phyloP scores from a whole-genome alignment of 2,113 vertebrate genomes.

The Ptilonorhynchus violaceus region DNA sequence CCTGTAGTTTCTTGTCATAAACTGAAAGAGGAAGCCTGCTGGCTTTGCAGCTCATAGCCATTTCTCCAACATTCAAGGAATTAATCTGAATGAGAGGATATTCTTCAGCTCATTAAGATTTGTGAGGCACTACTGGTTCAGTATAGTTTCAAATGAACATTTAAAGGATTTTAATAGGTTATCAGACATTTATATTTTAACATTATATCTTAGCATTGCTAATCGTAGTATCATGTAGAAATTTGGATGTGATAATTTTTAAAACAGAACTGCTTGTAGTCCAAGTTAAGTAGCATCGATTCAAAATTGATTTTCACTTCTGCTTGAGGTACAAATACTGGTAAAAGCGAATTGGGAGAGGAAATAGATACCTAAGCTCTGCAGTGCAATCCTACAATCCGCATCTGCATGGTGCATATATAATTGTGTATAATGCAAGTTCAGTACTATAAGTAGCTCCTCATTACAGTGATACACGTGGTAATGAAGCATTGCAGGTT shows the following conservation, averaged over 20 bases:
- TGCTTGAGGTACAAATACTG: neutral
- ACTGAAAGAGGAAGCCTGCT: conserved; percentile 1
- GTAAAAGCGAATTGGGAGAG: neutral
- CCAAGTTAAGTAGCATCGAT: neutral
- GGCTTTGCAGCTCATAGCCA: conserved; percentile 11
- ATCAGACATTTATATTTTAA: conserved; percentile 10
- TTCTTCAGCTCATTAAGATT: conserved; percentile 55
- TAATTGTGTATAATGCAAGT: neutral
- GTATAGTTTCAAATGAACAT: conserved; percentile 24
- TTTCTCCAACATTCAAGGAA: conserved; percentile 18
- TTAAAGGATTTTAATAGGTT: conserved; percentile 51
- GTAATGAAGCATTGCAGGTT: conserved; percentile 40
- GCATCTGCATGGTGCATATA: neutral
- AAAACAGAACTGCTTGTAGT: neutral
- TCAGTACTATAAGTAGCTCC: neutral
- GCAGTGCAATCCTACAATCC: neutral
- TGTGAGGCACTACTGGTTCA: conserved; percentile 17
- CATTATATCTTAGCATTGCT: neutral
- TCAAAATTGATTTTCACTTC: neutral
- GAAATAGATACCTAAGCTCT: neutral
- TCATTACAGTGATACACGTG: conserved; percentile 42
- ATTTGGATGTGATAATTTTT: neutral
- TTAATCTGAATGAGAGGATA: conserved; percentile 42
- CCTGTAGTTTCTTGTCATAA: conserved; percentile 15
- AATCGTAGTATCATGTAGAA: neutral